phyloP scores from a whole-genome alignment of 2,797 vertebrate species.

The Schizothorax lantsangensis region DNA sequence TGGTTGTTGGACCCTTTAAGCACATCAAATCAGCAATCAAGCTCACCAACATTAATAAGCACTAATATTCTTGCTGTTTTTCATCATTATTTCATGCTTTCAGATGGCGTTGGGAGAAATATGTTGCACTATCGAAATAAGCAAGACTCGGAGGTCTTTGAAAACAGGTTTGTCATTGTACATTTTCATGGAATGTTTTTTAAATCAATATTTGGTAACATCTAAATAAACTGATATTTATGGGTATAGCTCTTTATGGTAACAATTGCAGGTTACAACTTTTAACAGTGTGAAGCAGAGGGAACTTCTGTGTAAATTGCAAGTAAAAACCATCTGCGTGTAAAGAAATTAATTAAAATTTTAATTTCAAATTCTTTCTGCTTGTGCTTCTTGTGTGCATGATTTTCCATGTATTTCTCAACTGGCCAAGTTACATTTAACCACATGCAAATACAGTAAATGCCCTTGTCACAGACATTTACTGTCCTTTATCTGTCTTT shows the following conservation, averaged over 20 bases:
- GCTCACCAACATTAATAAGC: not conserved
- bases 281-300: not conserved
- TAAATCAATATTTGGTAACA: not conserved
- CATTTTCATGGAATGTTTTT: too few species aligned
- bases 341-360: not conserved
- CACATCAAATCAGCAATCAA: not conserved
- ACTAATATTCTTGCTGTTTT: not conserved
- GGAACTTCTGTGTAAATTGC: not conserved
- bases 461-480: slow-evolving; percentile 25
- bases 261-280: not conserved
- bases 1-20: not conserved
- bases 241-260: not conserved
- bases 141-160: not conserved
- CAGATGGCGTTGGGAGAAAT: slow-evolving; percentile 19
- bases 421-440: slow-evolving; percentile 1
- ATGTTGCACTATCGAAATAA: not conserved
- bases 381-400: not conserved
- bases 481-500: slow-evolving; percentile 13
- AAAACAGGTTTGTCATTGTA: slow-evolving; percentile 25
- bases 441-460: not conserved
- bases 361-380: not conserved
- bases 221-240: not conserved
- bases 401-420: not conserved
- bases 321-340: not conserved
- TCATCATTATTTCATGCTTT: not conserved